These are phyloP conservation scores for Varanus salvator DNA, from an alignment of 2,113 vertebrate species.

Conservation along the genomic window DNA sequence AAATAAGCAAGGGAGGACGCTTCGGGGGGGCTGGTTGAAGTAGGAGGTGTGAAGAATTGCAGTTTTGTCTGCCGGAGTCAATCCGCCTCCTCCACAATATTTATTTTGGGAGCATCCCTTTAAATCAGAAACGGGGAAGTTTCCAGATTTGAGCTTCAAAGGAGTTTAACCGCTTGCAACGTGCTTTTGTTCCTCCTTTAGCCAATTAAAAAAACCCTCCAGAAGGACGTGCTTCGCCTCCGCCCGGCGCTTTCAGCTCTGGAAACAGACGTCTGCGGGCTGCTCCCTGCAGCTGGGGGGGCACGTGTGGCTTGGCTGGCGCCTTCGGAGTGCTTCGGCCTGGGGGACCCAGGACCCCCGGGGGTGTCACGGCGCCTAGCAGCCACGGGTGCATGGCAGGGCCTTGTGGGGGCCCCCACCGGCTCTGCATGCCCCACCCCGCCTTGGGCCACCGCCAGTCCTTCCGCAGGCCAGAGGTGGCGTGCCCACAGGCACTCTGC, in stretches of 20 bases:
- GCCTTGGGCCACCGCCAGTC: too few species aligned
- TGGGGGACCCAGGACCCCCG: not conserved
- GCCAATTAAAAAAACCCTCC: not conserved
- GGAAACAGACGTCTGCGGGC: too few species aligned
- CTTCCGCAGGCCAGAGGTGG: too few species aligned
- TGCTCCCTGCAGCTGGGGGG: too few species aligned
- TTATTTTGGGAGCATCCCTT: not conserved
- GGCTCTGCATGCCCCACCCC: too few species aligned
- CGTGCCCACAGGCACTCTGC: too few species aligned
- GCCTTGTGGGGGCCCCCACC: too few species aligned
- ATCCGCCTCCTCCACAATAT: not conserved
- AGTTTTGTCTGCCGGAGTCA: not conserved
- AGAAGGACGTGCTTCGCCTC: not conserved
- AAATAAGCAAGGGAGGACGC: not conserved
- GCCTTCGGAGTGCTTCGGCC: not conserved
- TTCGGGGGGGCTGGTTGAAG: not conserved
- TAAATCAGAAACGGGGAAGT: not conserved
- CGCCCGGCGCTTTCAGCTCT: not conserved
- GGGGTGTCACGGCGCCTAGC: not conserved
- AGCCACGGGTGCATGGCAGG: too few species aligned
- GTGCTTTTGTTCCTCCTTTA: not conserved
- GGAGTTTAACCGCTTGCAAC: not conserved
- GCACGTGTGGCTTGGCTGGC: too few species aligned
- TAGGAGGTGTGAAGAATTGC: constrained; percentile 3
- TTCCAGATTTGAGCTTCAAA: not conserved